Base-by-base conservation (phyloP, 1,140 invertebrate genomes). In the Nebria ingens region DNA sequence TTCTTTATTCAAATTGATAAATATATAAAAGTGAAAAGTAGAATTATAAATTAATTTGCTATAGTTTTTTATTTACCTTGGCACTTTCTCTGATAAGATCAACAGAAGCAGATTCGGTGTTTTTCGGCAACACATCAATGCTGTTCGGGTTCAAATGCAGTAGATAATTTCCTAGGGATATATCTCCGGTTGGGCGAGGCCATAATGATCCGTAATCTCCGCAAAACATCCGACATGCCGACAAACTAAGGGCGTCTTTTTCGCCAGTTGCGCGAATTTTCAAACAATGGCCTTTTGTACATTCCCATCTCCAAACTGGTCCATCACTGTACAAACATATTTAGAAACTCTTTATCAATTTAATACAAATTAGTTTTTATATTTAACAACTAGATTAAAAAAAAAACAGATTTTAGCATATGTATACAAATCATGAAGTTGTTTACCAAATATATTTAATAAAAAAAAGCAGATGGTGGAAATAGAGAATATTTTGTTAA, bases 141-240 rank as follows among this genome's bases (percentile, higher is more conserved):
- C 72, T 75, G 15, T 80, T 71, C 0, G 77, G 66, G 65, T 86
- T 80, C 11, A 88, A 64, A 57, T 80, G 79, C 0, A 76, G 73
- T 22, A 86, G 69, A 25, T 71, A 68, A 34, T 74, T 77, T 2
- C 80, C 79, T 1, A 87, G 57, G 13, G 78, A 73, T 1, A 83
- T 64, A 13, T 75, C 67, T 0, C 82, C 83, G 0, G 81, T 86
- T 2, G 86, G 86, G 59, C 72, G 78, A 1, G 87, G 87, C 86
- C 86, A 89, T 1, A 91, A 63, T 1, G 77, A 73, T 53, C 82
- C 78, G 25, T 71, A 68, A 52, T 75, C 71, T 52, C 73, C 71
- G 59, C 81, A 84, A 63, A 81, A 81, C 65, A 82, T 71, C 57
- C 79, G 73, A 64, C 82, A 84, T 17, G 79, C 79, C 40, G 78